phyloP scores from a whole-genome alignment of 2,888 invertebrate genomes.

The Ptychoptera contaminata region DNA sequence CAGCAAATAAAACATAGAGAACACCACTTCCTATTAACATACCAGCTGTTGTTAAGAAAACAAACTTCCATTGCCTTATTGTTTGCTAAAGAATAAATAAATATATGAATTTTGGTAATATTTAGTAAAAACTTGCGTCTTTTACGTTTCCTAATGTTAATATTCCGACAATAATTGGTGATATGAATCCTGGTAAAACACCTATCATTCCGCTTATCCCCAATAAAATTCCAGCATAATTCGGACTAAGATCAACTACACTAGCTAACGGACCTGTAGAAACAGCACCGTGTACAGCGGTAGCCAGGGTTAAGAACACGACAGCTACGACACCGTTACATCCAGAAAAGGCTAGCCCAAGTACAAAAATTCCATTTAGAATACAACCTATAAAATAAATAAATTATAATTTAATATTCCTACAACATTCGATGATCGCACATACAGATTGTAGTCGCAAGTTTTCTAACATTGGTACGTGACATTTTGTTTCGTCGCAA shows the following conservation, averaged over 20 bases:
- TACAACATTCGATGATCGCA: constrained; percentile 9
- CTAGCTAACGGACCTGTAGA: constrained; percentile 49
- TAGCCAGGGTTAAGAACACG: constrained; percentile 42
- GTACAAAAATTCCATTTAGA: constrained; percentile 41
- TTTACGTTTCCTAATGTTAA: constrained; percentile 47
- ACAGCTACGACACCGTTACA: constrained; percentile 43
- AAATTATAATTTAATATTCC: neutral
- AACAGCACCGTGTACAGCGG: constrained; percentile 46
- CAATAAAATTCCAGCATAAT: constrained; percentile 39
- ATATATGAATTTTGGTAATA: neutral
- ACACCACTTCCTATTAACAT: constrained; percentile 36
- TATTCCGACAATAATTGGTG: constrained; percentile 42
- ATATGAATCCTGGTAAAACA: constrained; percentile 42
- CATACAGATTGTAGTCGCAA: constrained; percentile 43
- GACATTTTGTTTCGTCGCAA: constrained; percentile 38
- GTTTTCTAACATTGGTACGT: constrained; percentile 44
- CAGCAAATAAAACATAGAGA: constrained; percentile 36
- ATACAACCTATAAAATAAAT: constrained; percentile 30
- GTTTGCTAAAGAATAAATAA: constrained; percentile 36
- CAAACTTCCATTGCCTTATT: constrained; percentile 41
- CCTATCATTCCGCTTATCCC: constrained; percentile 44
- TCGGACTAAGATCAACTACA: constrained; percentile 51
- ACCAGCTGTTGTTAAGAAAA: constrained; percentile 37
- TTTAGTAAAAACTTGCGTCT: constrained; percentile 10
- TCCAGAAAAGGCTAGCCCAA: constrained; percentile 45